Conservation (phyloP, 2,888 invertebrate genomes). For the Agrilus cyanescens region DNA sequence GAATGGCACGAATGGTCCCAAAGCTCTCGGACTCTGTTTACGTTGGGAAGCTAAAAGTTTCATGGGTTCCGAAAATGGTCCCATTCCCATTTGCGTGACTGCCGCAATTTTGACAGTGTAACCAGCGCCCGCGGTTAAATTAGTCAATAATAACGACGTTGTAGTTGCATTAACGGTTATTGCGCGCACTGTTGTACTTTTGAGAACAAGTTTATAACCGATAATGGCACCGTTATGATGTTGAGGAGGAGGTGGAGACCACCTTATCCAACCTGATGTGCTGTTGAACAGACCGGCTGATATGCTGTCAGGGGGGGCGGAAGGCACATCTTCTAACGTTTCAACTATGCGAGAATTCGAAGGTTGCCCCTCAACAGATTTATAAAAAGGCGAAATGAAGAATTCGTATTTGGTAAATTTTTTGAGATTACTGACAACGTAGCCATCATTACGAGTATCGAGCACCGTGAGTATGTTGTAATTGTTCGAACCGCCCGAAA, state of each 20-base stretch:
- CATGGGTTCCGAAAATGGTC: constrained; percentile 74
- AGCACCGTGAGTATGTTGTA: constrained; percentile 55
- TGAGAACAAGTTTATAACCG: constrained; percentile 71
- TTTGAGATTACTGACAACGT: constrained; percentile 63
- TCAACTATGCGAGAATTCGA: constrained; percentile 79
- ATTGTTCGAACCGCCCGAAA: constrained; percentile 47
- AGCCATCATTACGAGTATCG: constrained; percentile 52
- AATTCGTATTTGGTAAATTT: constrained; percentile 86
- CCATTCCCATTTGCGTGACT: constrained; percentile 74
- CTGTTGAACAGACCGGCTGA: constrained; percentile 69
- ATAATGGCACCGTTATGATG: constrained; percentile 67
- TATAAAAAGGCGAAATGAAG: constrained; percentile 83
- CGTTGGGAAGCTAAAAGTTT: constrained; percentile 58
- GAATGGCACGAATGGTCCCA: constrained; percentile 36
- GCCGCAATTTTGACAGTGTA: constrained; percentile 88
- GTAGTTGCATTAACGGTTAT: constrained; percentile 81
- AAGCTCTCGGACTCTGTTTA: constrained; percentile 32
- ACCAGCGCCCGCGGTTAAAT: constrained; percentile 70
- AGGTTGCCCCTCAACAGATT: constrained; percentile 79
- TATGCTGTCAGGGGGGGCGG: constrained; percentile 68
- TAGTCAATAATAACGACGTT: constrained; percentile 80
- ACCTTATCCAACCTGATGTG: constrained; percentile 67
- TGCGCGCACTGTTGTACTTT: constrained; percentile 27
- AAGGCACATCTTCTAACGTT: constrained; percentile 80
- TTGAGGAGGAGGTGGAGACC: constrained; percentile 69